Conservation (phyloP, 2,888 invertebrate genomes). For the Abrostola tripartita region DNA sequence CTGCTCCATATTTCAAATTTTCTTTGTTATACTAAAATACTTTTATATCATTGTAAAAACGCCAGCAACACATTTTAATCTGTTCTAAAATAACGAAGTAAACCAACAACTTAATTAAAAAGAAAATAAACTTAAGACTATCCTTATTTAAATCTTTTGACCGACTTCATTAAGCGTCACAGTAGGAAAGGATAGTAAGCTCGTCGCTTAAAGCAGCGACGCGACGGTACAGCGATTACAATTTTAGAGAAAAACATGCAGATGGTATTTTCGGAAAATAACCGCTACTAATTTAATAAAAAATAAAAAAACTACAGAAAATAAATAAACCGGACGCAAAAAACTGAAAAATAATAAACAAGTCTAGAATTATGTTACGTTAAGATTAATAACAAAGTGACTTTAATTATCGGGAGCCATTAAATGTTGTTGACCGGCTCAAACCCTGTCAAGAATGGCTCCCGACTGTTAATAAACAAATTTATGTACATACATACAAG, state of each 20-base stretch:
- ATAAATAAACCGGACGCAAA: no score
- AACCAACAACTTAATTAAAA: constrained; percentile 36
- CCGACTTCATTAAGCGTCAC: constrained; percentile 21
- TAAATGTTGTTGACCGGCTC: no score
- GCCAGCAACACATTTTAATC: constrained; percentile 23
- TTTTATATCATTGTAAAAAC: constrained; percentile 25
- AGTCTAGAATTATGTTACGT: no score
- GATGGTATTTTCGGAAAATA: constrained; percentile 3
- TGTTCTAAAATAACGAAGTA: constrained; percentile 23
- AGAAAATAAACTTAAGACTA: constrained; percentile 21
- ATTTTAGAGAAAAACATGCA: constrained; percentile 23
- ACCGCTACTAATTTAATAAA: no score
- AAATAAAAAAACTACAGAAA: no score
- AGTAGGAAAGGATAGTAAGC: constrained; percentile 30
- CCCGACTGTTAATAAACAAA: no score
- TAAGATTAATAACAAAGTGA: no score
- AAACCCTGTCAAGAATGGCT: no score
- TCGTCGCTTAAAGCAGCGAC: constrained; percentile 11
- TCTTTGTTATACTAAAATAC: constrained; percentile 6
- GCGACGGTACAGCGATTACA: constrained; percentile 1
- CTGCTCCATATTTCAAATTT: neutral
- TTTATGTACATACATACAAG: no score
- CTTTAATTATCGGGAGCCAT: no score
- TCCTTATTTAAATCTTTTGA: constrained; percentile 34
- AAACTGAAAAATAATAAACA: no score